These are phyloP conservation scores for Ctenodactylus gundi DNA, from an alignment of 2,113 vertebrate genomes.

Conservation along the genomic window DNA sequence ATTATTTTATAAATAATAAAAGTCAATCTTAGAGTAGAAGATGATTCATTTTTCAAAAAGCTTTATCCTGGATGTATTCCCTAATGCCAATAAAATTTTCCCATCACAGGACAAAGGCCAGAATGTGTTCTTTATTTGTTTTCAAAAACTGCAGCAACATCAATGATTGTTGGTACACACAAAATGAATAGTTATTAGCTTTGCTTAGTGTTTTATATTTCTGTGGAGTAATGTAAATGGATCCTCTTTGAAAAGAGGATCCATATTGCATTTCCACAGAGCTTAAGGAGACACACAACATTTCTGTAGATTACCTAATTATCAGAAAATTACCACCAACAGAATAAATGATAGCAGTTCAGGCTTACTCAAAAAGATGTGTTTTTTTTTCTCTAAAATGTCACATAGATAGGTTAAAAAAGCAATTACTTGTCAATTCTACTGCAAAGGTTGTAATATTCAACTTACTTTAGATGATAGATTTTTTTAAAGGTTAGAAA, in stretches of 20 bases:
- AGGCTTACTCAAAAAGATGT: conserved; percentile 66
- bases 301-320: conserved; percentile 88
- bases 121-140: conserved; percentile 20
- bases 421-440: conserved; percentile 68
- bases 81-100: conserved; percentile 5
- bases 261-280: conserved; percentile 66
- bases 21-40: background rate
- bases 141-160: conserved; percentile 16
- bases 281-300: conserved; percentile 82
- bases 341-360: conserved; percentile 81
- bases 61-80: background rate
- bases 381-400: conserved; percentile 75
- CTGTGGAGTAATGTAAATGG: conserved; percentile 78
- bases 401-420: conserved; percentile 47
- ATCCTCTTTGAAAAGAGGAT: conserved; percentile 81
- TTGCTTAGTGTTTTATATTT: conserved; percentile 75
- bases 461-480: conserved; percentile 74
- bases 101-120: background rate
- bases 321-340: conserved; percentile 86
- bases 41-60: background rate
- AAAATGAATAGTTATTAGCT: conserved; percentile 77
- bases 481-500: conserved; percentile 68
- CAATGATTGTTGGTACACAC: conserved; percentile 44
- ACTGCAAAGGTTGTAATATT: conserved; percentile 65
- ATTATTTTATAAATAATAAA: conserved; percentile 47